These are phyloP conservation scores for Dendroctonus ponderosae DNA, from an alignment of 1,140 invertebrate species.

Conservation along the genomic window DNA sequence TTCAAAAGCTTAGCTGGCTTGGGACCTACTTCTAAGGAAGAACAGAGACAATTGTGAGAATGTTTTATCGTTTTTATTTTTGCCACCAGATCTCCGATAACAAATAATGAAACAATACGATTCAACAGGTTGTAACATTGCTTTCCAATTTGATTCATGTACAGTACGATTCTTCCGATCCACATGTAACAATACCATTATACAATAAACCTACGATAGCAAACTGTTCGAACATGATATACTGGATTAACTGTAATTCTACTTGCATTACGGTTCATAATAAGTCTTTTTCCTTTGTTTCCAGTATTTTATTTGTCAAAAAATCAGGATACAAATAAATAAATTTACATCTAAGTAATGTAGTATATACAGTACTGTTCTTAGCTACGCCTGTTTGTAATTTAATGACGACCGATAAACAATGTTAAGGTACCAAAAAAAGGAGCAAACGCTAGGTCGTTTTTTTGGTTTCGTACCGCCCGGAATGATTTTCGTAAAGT, in stretches of 20 bases:
- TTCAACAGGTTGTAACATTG: conserved; percentile 29
- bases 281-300: conserved; percentile 22
- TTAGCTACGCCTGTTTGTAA: conserved; percentile 17
- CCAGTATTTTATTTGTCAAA: conserved; percentile 16
- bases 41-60: no score
- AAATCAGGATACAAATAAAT: conserved; percentile 33
- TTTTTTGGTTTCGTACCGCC: conserved; percentile 24
- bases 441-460: conserved; percentile 1
- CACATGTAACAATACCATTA: conserved; percentile 7
- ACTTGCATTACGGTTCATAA: conserved; percentile 20
- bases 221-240: background rate
- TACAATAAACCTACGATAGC: conserved; percentile 27
- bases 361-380: conserved; percentile 31
- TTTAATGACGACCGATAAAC: conserved; percentile 6
- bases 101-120: conserved; percentile 25
- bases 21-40: no score
- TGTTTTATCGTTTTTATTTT: background rate
- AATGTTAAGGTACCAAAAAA: conserved; percentile 14
- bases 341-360: conserved; percentile 33
- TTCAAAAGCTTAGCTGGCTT: no score
- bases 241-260: conserved; percentile 17
- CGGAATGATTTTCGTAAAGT: conserved; percentile 30
- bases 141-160: conserved; percentile 10
- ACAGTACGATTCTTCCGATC: conserved; percentile 7
- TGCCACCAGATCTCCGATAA: conserved; percentile 17